Conservation (phyloP, 2,797 vertebrate species). For the Numenius phaeopus region DNA sequence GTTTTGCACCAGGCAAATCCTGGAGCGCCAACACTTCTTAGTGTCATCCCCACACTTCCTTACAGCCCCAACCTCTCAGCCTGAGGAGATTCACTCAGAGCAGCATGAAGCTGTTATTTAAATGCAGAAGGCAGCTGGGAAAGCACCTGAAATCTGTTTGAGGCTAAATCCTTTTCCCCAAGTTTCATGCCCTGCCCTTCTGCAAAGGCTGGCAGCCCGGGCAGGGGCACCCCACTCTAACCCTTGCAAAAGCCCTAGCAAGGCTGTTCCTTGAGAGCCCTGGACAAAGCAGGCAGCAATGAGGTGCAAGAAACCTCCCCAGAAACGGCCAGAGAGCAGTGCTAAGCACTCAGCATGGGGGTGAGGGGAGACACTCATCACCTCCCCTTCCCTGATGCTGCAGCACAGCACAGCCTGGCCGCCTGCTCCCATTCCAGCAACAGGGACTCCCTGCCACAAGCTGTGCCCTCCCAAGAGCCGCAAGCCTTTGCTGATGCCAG, state of each 20-base stretch:
- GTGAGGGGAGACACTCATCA: not conserved
- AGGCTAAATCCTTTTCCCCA: not conserved
- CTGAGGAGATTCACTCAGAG: not conserved
- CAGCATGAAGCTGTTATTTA: not conserved
- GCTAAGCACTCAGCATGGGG: fast-evolving
- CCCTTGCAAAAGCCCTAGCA: not conserved
- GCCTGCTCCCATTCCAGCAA: not conserved
- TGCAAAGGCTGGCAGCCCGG: not conserved
- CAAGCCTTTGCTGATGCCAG: not conserved
- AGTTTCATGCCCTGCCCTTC: not conserved
- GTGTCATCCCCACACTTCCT: not conserved
- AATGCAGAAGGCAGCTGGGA: not conserved
- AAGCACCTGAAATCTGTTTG: not conserved
- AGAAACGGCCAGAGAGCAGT: not conserved
- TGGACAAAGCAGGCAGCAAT: not conserved
- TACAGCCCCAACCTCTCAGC: not conserved
- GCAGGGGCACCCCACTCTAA: not conserved
- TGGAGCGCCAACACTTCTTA: not conserved
- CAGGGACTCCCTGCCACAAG: fast-evolving
- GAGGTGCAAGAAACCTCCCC: not conserved
- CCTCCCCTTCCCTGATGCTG: not conserved
- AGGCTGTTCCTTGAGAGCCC: not conserved
- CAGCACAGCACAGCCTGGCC: not conserved
- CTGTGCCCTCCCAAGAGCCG: not conserved
- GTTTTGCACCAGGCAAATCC: not conserved